Evolutionary conservation across 2,797 vertebrate species (phyloP).

Genomic region (Gambusia yucatana): DNA sequence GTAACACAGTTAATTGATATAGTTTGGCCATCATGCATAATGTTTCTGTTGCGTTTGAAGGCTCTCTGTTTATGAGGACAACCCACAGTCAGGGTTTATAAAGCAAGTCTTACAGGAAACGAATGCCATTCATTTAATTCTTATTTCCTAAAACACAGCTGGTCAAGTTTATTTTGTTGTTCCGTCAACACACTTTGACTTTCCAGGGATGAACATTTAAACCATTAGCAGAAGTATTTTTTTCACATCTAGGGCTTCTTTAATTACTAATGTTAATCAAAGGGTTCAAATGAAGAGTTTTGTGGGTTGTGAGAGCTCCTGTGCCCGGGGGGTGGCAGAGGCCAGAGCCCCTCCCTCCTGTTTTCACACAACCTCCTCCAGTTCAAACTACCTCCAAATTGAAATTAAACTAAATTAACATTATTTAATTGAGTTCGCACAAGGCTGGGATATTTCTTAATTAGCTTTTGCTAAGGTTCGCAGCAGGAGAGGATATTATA

Average conservation of each 20-base stretch:
- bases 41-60: too few species aligned
- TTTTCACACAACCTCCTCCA: slow-evolving; percentile 68
- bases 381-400: slow-evolving; percentile 78
- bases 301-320: slow-evolving; percentile 67
- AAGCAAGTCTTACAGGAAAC: too few species aligned
- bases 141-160: neutral
- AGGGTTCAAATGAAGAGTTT: slow-evolving; percentile 77
- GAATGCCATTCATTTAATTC: neutral
- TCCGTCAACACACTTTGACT: slow-evolving; percentile 4
- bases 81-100: too few species aligned
- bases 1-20: too few species aligned
- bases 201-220: slow-evolving; percentile 42
- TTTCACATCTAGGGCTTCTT: slow-evolving; percentile 62
- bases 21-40: too few species aligned
- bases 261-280: slow-evolving; percentile 76
- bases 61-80: too few species aligned
- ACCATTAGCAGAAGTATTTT: slow-evolving; percentile 56
- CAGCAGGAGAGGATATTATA: slow-evolving; percentile 62
- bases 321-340: slow-evolving; percentile 67
- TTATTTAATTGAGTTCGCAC: slow-evolving; percentile 87
- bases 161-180: neutral
- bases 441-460: slow-evolving; percentile 84
- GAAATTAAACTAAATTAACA: slow-evolving; percentile 86
- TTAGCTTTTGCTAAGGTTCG: slow-evolving; percentile 79
- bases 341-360: slow-evolving; percentile 67